Percentiles rank a stretch among this genome's conserved stretches.
Conservation (phyloP, 1,140 invertebrate genomes). For the Microvelia longipes region DNA sequence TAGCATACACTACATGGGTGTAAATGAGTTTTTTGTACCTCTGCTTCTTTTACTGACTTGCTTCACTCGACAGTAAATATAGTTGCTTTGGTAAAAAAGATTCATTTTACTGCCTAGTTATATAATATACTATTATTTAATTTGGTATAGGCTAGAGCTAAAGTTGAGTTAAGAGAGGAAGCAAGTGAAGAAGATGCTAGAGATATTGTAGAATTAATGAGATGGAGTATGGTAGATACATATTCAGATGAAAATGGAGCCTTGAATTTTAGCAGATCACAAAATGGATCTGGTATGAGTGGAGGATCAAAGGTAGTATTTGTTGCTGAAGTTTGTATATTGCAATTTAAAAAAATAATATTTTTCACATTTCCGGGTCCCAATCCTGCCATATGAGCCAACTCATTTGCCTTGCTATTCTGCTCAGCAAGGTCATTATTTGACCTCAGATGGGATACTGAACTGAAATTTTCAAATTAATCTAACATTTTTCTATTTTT, state of each 20-base stretch:
- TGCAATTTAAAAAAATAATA: slow-evolving; percentile 1
- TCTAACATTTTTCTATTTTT: too few relatives aligned
- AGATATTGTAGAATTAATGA: slow-evolving; percentile 74
- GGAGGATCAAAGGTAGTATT: slow-evolving; percentile 43
- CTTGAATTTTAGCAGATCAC: slow-evolving; percentile 50
- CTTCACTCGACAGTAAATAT: too few relatives aligned
- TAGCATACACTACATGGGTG: too few relatives aligned
- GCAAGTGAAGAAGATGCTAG: slow-evolving; percentile 63
- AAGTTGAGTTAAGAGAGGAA: slow-evolving; percentile 63
- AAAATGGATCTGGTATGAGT: slow-evolving; percentile 56
- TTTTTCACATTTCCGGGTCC: not conserved
- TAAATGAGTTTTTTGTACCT: too few relatives aligned
- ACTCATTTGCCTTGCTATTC: too few relatives aligned
- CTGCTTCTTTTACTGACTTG: too few relatives aligned
- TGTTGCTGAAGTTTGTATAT: slow-evolving; percentile 1
- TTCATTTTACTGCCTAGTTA: too few relatives aligned
- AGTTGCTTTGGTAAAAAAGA: too few relatives aligned
- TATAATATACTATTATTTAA: too few relatives aligned
- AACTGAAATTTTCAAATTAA: too few relatives aligned
- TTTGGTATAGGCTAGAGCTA: slow-evolving; percentile 55
- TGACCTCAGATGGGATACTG: not conserved
- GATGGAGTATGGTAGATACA: slow-evolving; percentile 61
- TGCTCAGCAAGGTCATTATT: too few relatives aligned
- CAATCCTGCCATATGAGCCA: too few relatives aligned
- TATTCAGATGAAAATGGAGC: slow-evolving; percentile 51